These are phyloP conservation scores for Dioctria linearis DNA, from an alignment of 2,888 invertebrate genomes.

Conservation along the genomic window DNA sequence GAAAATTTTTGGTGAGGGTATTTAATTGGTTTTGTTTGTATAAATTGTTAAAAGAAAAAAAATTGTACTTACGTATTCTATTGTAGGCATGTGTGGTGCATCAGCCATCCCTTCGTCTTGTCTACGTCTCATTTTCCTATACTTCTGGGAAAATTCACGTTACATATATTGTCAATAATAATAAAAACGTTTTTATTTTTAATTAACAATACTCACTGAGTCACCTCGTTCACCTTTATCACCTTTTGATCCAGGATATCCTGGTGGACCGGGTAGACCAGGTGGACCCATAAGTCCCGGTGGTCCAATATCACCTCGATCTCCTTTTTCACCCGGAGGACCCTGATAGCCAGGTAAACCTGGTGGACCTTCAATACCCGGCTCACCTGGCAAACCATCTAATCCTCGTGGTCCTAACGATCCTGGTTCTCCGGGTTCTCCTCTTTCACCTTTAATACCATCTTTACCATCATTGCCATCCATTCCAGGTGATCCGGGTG, in stretches of 20 bases:
- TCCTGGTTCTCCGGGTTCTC: slow-evolving; percentile 84
- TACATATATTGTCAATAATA: slow-evolving; percentile 46
- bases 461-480: slow-evolving; percentile 71
- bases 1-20: no score
- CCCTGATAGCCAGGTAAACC: slow-evolving; percentile 84
- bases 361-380: slow-evolving; percentile 91
- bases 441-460: slow-evolving; percentile 74
- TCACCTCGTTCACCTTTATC: slow-evolving; percentile 95
- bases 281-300: slow-evolving; percentile 96
- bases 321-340: slow-evolving; percentile 88
- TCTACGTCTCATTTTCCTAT: slow-evolving; percentile 71
- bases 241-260: slow-evolving; percentile 91
- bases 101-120: slow-evolving; percentile 71
- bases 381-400: slow-evolving; percentile 82
- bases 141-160: slow-evolving; percentile 65
- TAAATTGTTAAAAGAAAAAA: no score
- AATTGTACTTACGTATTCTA: slow-evolving; percentile 69
- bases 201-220: slow-evolving; percentile 79
- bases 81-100: slow-evolving; percentile 70
- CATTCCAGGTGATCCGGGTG: slow-evolving; percentile 73
- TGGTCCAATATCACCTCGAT: slow-evolving; percentile 88
- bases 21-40: no score
- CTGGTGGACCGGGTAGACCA: slow-evolving; percentile 85
- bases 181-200: background rate
- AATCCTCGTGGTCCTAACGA: slow-evolving; percentile 82